These are phyloP conservation scores for Coranthus polyacanthus DNA, from an alignment of 2,797 vertebrate genomes.

Conservation along the genomic window DNA sequence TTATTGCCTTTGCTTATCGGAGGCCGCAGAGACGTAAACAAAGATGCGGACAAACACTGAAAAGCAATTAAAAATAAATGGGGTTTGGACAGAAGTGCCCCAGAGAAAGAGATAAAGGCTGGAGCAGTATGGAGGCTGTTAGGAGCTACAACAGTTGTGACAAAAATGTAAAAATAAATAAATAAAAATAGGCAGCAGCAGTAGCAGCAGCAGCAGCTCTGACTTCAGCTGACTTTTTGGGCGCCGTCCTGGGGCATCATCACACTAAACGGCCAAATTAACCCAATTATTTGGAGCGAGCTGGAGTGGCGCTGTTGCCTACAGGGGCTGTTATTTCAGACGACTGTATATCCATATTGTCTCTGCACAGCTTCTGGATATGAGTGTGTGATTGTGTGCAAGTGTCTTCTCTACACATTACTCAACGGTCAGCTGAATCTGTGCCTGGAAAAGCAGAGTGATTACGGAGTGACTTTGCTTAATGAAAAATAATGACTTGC, in stretches of 20 bases:
- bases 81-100: constrained; percentile 61
- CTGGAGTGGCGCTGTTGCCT: constrained; percentile 56
- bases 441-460: constrained; percentile 39
- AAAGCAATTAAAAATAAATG: constrained; percentile 82
- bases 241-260: constrained; percentile 52
- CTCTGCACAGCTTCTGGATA: constrained; percentile 26
- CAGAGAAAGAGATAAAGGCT: constrained; percentile 63
- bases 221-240: constrained; percentile 39
- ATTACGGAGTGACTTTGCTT: constrained; percentile 54
- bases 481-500: constrained; percentile 61
- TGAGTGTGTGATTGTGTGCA: constrained; percentile 24
- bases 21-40: constrained; percentile 73
- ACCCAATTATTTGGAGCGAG: constrained; percentile 60
- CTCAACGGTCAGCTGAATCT: constrained; percentile 56
- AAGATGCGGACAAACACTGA: constrained; percentile 65
- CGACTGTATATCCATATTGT: constrained; percentile 26
- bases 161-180: constrained; percentile 4
- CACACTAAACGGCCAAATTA: constrained; percentile 68
- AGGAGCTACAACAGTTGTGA: constrained; percentile 17
- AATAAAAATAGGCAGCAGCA: not conserved
- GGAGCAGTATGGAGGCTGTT: constrained; percentile 15
- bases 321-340: constrained; percentile 41
- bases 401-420: constrained; percentile 19
- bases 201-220: not conserved
- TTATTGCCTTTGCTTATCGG: constrained; percentile 71